These are phyloP conservation scores for Melanargia galathea DNA, from an alignment of 2,888 invertebrate species.

Conservation along the genomic window DNA sequence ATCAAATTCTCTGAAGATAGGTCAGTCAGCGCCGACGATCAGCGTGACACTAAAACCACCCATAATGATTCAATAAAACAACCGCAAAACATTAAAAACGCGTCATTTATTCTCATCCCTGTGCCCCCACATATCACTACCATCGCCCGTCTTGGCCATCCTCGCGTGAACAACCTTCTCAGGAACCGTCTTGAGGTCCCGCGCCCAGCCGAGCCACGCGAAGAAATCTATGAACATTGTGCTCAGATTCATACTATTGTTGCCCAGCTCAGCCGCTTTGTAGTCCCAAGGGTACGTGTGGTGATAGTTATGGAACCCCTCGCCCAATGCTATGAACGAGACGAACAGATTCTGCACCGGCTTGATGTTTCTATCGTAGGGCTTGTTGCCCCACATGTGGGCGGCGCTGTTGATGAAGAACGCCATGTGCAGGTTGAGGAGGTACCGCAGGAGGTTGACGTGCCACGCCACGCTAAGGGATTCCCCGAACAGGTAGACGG, in stretches of 20 bases:
- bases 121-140: constrained; percentile 46
- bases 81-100: neutral
- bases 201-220: constrained; percentile 59
- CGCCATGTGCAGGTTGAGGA: constrained; percentile 73
- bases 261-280: constrained; percentile 53
- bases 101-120: neutral
- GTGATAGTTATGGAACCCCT: constrained; percentile 59
- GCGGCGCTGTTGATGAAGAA: constrained; percentile 86
- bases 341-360: constrained; percentile 48
- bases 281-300: constrained; percentile 61
- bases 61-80: neutral
- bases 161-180: constrained; percentile 43
- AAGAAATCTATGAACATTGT: constrained; percentile 58
- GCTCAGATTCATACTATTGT: constrained; percentile 45
- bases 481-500: constrained; percentile 83
- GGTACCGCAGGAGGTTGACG: constrained; percentile 75
- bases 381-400: constrained; percentile 74
- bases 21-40: too few species aligned
- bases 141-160: constrained; percentile 50
- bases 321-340: constrained; percentile 48
- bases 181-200: constrained; percentile 53
- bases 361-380: constrained; percentile 63
- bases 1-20: too few species aligned
- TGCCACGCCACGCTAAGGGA: constrained; percentile 59
- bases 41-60: too few species aligned